phyloP scores from a whole-genome alignment of 53 echinoderm and acorn worm species.

The Actinopyga echinites region DNA sequence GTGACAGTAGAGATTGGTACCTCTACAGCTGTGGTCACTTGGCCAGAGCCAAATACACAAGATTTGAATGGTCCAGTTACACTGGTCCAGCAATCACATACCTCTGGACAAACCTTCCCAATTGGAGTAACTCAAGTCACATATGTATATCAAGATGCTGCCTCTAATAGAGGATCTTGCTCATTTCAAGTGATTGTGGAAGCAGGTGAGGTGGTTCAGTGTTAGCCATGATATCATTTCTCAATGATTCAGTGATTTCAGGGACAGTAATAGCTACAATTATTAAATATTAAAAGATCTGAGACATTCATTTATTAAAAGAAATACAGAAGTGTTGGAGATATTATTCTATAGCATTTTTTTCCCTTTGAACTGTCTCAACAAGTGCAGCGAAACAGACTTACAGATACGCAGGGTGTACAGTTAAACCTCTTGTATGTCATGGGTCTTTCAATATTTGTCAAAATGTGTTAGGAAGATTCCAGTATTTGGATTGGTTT shows the following conservation, averaged over 20 bases:
- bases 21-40: constrained; percentile 9
- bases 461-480: too few species aligned
- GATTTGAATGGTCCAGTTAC: constrained; percentile 47
- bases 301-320: too few species aligned
- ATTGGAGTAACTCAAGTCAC: constrained; percentile 40
- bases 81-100: constrained; percentile 30
- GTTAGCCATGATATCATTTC: background rate
- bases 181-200: constrained; percentile 63
- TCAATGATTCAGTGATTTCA: background rate
- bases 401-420: too few species aligned
- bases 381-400: too few species aligned
- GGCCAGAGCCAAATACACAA: constrained; percentile 61
- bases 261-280: background rate
- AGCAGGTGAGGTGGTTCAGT: constrained; percentile 32
- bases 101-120: constrained; percentile 8
- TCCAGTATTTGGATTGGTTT: too few species aligned
- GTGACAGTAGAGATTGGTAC: constrained; percentile 48
- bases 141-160: constrained; percentile 41
- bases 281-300: too few species aligned
- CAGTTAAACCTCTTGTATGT: too few species aligned
- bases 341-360: too few species aligned
- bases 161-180: constrained; percentile 47
- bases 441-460: too few species aligned
- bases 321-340: too few species aligned
- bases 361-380: too few species aligned